Conservation (phyloP, 1,140 invertebrate genomes). For the Neoseiulus cucumeris region DNA sequence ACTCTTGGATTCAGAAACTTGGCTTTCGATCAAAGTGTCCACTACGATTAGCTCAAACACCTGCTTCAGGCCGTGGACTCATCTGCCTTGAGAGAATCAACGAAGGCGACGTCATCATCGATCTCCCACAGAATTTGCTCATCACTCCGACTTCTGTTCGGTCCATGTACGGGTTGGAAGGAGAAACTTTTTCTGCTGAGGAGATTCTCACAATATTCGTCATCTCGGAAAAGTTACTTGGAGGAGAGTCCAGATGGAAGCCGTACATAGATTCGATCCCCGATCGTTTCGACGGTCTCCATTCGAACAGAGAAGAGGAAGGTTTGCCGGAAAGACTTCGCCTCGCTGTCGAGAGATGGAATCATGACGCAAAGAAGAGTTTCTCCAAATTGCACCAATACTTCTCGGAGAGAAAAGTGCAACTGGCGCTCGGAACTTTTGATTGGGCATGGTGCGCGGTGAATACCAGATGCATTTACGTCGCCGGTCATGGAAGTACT, state of each 20-base stretch:
- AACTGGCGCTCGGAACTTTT: conserved; percentile 20
- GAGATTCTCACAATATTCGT: conserved; percentile 38
- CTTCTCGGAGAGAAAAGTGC: not conserved
- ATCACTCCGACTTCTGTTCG: conserved; percentile 34
- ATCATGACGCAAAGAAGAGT: conserved; percentile 29
- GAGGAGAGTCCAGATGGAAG: conserved; percentile 24
- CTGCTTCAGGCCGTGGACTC: conserved; percentile 37
- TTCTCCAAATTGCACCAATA: not conserved
- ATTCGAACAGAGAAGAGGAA: conserved; percentile 21
- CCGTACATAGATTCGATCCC: conserved; percentile 41
- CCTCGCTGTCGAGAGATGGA: conserved; percentile 24
- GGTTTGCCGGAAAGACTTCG: conserved; percentile 31
- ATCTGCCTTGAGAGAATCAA: conserved; percentile 33
- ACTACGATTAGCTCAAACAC: conserved; percentile 23
- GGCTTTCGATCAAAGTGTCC: not conserved
- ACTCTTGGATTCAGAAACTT: conserved; percentile 2
- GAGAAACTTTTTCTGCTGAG: conserved; percentile 13
- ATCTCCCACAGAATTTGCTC: conserved; percentile 35
- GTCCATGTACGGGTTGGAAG: conserved; percentile 14
- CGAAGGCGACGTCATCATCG: conserved; percentile 33
- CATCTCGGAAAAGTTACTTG: conserved; percentile 26
- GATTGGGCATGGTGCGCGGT: conserved; percentile 45
- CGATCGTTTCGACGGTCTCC: conserved; percentile 27
- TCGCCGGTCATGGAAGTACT: conserved; percentile 18
- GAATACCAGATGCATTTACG: conserved; percentile 48